Base-by-base conservation (phyloP, 2,888 invertebrate genomes). In the Galerucella nymphaeae region DNA sequence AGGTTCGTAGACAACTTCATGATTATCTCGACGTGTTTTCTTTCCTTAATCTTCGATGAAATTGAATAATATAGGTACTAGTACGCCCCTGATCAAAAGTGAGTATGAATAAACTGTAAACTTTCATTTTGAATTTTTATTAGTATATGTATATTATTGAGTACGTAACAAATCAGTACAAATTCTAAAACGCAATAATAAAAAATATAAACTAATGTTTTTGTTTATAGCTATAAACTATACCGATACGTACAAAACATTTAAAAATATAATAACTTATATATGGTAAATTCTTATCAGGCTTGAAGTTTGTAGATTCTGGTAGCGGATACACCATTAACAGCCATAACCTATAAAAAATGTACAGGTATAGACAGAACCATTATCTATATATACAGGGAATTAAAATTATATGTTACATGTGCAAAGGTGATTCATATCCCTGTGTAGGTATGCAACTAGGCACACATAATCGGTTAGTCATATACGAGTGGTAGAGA, bases 301-400 rank as follows among this genome's bases (percentile, higher is more conserved):
- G 77, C 81, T 76, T 81, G 81, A 2, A 80, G 41, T 75, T 84
- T 84, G 79, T 84, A 84, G 71, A 82, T 78, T 59, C 84, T 81
- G 16, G 83, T 83, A 16, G 82, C 80, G 16, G 80, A 80, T 64
- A 84, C 76, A 69, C 81, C 76, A 50, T 80, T 83, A 53, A 81
- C 76, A 8, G 67, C 77, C 83, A 84, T 81, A 53, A 81, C 80
- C 84, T 84, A 72, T 78, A 82, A 70, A 71, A 74, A 67, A 42
- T 38, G 1, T 38, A 8, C 30, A 38, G 8, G 9, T 38, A 38
- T 38, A 38, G 30, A 4, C n/a, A n/a, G n/a, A n/a, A n/a, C n/a
- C n/a, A n/a, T n/a, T n/a, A n/a, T n/a, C n/a, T n/a, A n/a, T n/a
- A n/a, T n/a, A n/a, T 38, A 38, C 30, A 38, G 9, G 9, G 1